phyloP scores from a whole-genome alignment of 2,113 vertebrate genomes.

The Naja naja region DNA sequence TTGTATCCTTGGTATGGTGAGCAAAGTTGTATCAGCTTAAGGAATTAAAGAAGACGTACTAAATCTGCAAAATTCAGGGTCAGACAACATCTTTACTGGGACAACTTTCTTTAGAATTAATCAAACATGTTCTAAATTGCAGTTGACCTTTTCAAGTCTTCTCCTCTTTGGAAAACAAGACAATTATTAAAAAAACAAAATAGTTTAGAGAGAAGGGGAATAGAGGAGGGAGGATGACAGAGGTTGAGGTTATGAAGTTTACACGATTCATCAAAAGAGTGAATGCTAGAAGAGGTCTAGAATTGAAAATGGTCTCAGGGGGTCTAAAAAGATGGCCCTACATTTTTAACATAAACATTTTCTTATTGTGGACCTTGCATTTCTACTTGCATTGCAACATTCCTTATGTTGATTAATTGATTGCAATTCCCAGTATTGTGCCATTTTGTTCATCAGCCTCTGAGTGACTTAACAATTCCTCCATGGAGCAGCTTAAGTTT shows the following conservation, averaged over 20 bases:
- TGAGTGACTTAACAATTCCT: background rate
- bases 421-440: background rate
- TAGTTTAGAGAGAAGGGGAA: background rate
- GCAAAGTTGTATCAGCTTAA: slow-evolving; percentile 31
- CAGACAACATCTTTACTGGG: background rate
- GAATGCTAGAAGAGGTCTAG: background rate
- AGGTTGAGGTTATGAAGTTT: background rate
- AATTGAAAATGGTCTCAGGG: background rate
- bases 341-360: background rate
- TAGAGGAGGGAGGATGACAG: background rate
- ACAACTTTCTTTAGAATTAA: background rate
- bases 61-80: slow-evolving; percentile 10
- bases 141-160: background rate
- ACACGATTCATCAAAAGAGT: background rate
- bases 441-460: background rate
- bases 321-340: background rate
- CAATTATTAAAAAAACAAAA: background rate
- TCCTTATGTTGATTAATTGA: background rate
- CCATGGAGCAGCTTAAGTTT: background rate
- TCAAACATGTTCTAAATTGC: background rate
- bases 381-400: background rate
- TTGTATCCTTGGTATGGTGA: background rate
- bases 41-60: background rate
- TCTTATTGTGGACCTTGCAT: background rate
- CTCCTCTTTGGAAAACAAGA: background rate